These are phyloP conservation scores for Sesia bembeciformis DNA, from an alignment of 2,888 invertebrate genomes.

Conservation along the genomic window DNA sequence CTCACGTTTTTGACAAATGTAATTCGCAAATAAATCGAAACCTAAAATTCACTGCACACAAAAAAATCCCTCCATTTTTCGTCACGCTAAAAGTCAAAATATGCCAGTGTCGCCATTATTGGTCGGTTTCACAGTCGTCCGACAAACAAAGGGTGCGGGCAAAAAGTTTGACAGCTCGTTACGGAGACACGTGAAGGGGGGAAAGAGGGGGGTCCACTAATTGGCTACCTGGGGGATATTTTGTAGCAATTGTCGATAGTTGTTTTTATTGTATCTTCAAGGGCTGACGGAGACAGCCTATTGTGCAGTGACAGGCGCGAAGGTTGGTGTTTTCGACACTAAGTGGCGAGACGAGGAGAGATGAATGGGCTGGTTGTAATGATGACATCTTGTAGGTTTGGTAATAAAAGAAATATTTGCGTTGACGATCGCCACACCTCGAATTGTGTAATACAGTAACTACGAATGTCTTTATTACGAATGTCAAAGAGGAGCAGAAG, in stretches of 20 bases:
- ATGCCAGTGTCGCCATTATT: neutral
- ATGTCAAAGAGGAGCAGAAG: too few species aligned
- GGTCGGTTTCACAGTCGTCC: neutral
- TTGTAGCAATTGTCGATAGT: neutral
- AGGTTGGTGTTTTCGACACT: neutral
- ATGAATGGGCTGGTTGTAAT: neutral
- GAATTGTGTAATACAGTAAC: too few species aligned
- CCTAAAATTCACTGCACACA: neutral
- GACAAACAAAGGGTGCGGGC: conserved; percentile 41
- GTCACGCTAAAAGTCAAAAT: neutral
- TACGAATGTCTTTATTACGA: too few species aligned
- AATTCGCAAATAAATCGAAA: too few species aligned
- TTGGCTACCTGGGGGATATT: conserved; percentile 45
- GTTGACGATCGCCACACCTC: too few species aligned
- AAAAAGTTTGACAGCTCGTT: conserved; percentile 67
- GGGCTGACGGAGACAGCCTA: neutral
- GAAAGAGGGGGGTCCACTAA: conserved; percentile 24
- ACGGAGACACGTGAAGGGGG: conserved; percentile 14
- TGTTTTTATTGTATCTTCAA: neutral
- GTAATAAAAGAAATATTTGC: too few species aligned
- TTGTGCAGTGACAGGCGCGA: neutral
- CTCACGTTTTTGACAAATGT: too few species aligned
- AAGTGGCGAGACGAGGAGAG: neutral
- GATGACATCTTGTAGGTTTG: too few species aligned
- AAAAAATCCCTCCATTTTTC: neutral